Base-by-base conservation (phyloP, 2,888 invertebrate species). In the Craniophora ligustri region DNA sequence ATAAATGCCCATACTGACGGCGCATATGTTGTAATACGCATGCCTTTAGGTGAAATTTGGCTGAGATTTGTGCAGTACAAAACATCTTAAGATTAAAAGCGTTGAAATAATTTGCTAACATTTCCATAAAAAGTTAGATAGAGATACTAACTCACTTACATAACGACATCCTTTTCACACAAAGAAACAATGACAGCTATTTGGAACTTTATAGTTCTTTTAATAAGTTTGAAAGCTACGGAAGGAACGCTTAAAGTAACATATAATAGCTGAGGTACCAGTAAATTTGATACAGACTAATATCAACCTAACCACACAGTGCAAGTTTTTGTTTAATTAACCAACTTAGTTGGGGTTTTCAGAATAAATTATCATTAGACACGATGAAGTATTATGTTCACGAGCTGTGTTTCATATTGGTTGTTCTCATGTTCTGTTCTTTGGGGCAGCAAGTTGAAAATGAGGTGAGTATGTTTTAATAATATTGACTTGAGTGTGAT, bases 391-490 rank as follows among this genome's bases (percentile, higher is more conserved):
- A 91, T 54, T 90, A 86, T 49, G 61, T 89, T 1, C 91, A 92
- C 28, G 91, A 85, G 41, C 67, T 86, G 14, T 88, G 88, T 45
- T 87, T 86, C 40, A 85, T 88, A 26, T 36, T 90, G 18, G 78
- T 91, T 0, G 91, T 92, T 0, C 63, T 93, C 0, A 82, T 88
- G 81, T 91, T 92, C 40, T 92, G 91, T 63, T 67, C 77, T 18
- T 65, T 92, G 34, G 92, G 92, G 8, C 92, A 93, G 40, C 86
- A 88, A 78, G 86, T 89, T 10, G 80, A 87, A 2, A 90, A 89
- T 56, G 87, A 90, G 78, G 92, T 91, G 56, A 67, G 49, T 56
- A 5, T 5, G 1, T 19, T 19, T 4, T 5, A 4, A 19, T 6
- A 19, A 19, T 6, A 5, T 19, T 19, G 5, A 10, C 8, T 23